phyloP scores from a whole-genome alignment of 2,797 vertebrate genomes.

The Amblyraja radiata region DNA sequence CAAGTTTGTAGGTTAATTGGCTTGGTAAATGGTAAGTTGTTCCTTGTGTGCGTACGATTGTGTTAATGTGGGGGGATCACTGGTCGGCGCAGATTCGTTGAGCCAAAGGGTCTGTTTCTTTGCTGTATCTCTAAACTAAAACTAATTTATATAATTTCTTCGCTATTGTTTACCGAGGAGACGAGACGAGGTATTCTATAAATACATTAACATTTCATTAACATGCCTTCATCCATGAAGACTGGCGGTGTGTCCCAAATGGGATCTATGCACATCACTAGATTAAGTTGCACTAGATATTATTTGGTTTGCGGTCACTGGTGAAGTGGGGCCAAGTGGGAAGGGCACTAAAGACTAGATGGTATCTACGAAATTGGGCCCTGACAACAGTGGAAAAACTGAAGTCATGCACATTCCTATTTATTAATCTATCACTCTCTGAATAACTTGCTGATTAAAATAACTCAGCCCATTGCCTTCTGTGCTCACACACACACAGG shows the following conservation, averaged over 20 bases:
- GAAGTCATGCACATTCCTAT: neutral
- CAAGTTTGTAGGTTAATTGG: too few relatives aligned
- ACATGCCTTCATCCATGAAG: neutral
- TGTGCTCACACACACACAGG: neutral
- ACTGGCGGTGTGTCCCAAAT: neutral
- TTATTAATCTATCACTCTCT: neutral
- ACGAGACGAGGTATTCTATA: neutral
- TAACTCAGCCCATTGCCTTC: neutral
- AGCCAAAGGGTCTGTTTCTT: too few relatives aligned
- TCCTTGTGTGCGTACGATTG: too few relatives aligned
- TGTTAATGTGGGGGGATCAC: too few relatives aligned
- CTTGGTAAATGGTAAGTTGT: too few relatives aligned
- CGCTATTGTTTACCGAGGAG: neutral
- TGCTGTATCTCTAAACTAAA: neutral
- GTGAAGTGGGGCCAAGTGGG: neutral
- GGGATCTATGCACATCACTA: neutral
- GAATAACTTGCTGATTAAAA: neutral
- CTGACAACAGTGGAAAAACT: neutral
- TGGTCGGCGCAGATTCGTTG: too few relatives aligned
- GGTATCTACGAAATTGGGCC: neutral
- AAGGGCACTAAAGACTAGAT: neutral
- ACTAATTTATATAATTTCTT: neutral
- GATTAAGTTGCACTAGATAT: neutral
- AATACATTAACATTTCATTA: neutral
- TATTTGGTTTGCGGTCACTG: neutral